Evolutionary conservation across 37 sponge, comb jelly and placozoan genomes (phyloP).

Genomic region (Beroe forskalii): DNA sequence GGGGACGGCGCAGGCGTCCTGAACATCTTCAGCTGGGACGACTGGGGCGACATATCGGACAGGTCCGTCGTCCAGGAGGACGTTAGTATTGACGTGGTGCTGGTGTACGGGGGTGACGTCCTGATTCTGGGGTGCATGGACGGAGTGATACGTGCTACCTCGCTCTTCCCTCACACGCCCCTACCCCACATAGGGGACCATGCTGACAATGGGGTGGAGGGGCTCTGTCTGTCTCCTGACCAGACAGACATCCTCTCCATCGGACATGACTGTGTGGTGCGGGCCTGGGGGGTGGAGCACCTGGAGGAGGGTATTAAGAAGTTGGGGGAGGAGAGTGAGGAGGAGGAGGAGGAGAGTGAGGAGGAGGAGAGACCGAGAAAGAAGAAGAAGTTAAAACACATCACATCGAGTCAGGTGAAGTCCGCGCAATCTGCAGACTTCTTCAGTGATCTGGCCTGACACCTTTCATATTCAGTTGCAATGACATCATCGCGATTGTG

Average conservation of each 20-base stretch:
- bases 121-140: slow-evolving; percentile 86
- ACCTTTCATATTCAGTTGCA: too few relatives aligned
- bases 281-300: slow-evolving; percentile 14
- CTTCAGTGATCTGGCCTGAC: slow-evolving; percentile 75
- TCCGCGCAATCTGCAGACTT: slow-evolving; percentile 66
- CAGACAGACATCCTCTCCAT: not conserved
- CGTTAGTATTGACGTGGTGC: slow-evolving; percentile 70
- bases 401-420: not conserved
- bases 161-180: slow-evolving; percentile 51
- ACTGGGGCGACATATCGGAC: slow-evolving; percentile 90
- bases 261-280: not conserved
- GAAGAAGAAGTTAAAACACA: slow-evolving; percentile 41
- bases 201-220: slow-evolving; percentile 2
- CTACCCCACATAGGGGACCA: slow-evolving; percentile 55
- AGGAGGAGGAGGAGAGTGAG: slow-evolving; percentile 62
- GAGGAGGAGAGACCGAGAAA: slow-evolving; percentile 53
- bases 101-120: slow-evolving; percentile 70
- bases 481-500: too few relatives aligned
- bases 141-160: slow-evolving; percentile 75
- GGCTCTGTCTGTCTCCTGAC: slow-evolving; percentile 19
- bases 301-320: not conserved
- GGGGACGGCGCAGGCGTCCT: slow-evolving; percentile 89
- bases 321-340: slow-evolving; percentile 22
- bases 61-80: slow-evolving; percentile 64
- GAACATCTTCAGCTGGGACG: slow-evolving; percentile 80